Evolutionary conservation across 2,113 vertebrate species (phyloP), one percentile per base, ranked within the genome.

Genomic region (Seriola aureovittata): DNA sequence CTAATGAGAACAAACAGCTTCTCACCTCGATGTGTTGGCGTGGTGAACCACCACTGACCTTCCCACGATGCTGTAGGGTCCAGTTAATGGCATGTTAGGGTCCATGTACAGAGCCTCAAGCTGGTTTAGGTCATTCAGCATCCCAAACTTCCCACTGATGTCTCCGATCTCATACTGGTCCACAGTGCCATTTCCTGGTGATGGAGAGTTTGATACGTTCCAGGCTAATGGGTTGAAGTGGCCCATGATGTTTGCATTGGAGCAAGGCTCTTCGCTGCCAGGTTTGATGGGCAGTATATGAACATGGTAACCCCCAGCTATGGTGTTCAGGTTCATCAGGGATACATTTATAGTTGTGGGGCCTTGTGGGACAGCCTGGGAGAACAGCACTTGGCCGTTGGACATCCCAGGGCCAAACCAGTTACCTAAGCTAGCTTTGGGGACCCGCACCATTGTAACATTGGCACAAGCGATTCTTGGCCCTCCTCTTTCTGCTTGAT

Each of bases 81-180:
- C 96, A 50, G 80, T 94, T 67, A 97, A 67, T 0, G 93, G 95
- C 89, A 96, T 81, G 72, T 93, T 89, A 46, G 80, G 65, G 70
- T 96, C 96, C 65, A 60, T 63, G 66, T 87, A 93, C 19, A 79
- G 17, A 5, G 48, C 81, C 5, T 86, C 16, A 8, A 44, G 52
- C 48, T 90, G 21, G 9, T 82, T 77, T 29, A 79, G 91, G 71
- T 32, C 69, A 10, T 13, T 72, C n/a, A 97, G 86, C 32, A 75
- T 66, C 21, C 96, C 95, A 73, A 93, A 96, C 85, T 96, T 96
- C 12, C 96, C 96, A 58, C 95, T 94, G 52, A 97, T 89, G 74
- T 96, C 96, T 4, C 96, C 96, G 29, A 95, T 64, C 76, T 96
- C 95, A 79, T 96, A 97, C 69, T 96, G 92, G 78, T 97, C 96